phyloP scores from a whole-genome alignment of 2,888 invertebrate species.

The Phlogophora meticulosa region DNA sequence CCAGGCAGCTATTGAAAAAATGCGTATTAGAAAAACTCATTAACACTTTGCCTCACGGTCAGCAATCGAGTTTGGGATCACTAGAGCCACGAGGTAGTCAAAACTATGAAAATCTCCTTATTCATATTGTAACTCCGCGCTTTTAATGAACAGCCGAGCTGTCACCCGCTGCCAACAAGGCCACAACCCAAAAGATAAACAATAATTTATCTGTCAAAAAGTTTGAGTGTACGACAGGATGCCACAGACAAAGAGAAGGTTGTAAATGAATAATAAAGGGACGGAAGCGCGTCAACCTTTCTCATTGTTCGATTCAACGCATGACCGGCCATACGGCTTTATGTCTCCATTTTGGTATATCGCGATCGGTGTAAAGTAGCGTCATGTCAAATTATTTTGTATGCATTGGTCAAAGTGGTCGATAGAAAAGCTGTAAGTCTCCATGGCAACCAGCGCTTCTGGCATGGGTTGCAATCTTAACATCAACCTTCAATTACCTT shows the following conservation, averaged over 20 bases:
- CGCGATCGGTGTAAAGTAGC: constrained; percentile 47
- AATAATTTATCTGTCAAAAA: constrained; percentile 70
- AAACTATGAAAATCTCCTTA: not conserved
- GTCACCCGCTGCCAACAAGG: constrained; percentile 43
- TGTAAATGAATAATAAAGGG: constrained; percentile 76
- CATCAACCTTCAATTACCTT: not conserved
- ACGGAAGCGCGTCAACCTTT: constrained; percentile 76
- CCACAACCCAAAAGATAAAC: constrained; percentile 64
- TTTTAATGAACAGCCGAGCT: not conserved
- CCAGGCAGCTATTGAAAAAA: no score
- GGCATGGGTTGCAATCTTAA: not conserved
- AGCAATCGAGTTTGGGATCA: no score
- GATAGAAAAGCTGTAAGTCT: not conserved
- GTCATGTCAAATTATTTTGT: constrained; percentile 27
- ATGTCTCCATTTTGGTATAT: constrained; percentile 71
- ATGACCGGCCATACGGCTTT: constrained; percentile 64
- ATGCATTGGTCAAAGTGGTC: constrained; percentile 18
- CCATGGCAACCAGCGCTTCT: no score
- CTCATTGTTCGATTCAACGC: constrained; percentile 74
- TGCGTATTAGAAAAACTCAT: no score
- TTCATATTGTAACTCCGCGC: not conserved
- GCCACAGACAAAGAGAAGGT: constrained; percentile 72
- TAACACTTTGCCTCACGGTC: no score
- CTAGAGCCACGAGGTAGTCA: no score
- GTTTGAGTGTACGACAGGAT: constrained; percentile 73